phyloP scores from a whole-genome alignment of 2,888 invertebrate genomes.

The Oithona nana region DNA sequence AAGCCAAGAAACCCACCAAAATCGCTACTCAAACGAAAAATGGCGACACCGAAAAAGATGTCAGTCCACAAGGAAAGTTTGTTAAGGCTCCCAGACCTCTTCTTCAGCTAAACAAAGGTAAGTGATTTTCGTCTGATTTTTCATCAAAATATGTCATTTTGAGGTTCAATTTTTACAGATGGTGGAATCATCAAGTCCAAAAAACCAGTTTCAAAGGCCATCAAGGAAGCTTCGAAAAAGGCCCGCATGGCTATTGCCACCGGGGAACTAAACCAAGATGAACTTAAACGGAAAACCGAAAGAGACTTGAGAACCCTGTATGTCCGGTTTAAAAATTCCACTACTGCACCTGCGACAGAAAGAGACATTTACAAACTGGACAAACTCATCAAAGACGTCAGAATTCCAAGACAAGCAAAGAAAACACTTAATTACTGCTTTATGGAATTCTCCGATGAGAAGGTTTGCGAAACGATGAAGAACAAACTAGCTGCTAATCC shows the following conservation, averaged over 20 bases:
- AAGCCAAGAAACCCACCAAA: too few species aligned
- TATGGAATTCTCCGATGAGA: not conserved
- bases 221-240: not conserved
- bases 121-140: not conserved
- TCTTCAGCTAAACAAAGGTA: not conserved
- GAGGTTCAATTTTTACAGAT: not conserved
- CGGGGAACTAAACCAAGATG: not conserved
- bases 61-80: not conserved
- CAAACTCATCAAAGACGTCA: not conserved
- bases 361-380: not conserved
- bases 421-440: not conserved
- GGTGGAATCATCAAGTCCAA: not conserved
- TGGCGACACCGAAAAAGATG: not conserved
- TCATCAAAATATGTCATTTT: not conserved
- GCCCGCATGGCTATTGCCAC: not conserved
- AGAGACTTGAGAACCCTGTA: constrained; percentile 1
- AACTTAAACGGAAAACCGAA: not conserved
- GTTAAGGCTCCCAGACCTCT: not conserved
- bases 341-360: not conserved
- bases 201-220: not conserved
- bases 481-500: constrained; percentile 3
- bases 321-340: not conserved
- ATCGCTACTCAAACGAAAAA: too few species aligned
- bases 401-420: not conserved
- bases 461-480: not conserved